Conservation (phyloP, 2,888 invertebrate genomes). For the Thymelicus sylvestris region DNA sequence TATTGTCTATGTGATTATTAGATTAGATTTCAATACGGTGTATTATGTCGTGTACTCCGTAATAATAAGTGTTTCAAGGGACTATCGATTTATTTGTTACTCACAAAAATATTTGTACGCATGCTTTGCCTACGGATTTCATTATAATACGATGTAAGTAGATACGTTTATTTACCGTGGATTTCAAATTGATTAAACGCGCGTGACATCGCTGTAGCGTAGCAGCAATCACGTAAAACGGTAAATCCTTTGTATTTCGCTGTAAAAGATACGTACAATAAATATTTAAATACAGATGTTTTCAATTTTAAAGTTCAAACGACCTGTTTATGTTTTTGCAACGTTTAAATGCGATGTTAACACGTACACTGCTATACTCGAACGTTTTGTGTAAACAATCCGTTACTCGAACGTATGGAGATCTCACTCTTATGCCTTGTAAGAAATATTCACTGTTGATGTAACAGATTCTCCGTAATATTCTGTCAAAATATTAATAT, state of each 20-base stretch:
- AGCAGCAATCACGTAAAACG: neutral
- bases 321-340: conserved; percentile 2
- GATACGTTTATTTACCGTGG: too few relatives aligned
- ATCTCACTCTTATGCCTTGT: neutral
- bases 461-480: conserved; percentile 13
- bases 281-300: too few relatives aligned
- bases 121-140: too few relatives aligned
- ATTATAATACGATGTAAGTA: too few relatives aligned
- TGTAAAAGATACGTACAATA: too few relatives aligned
- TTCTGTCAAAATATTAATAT: neutral
- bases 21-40: too few relatives aligned
- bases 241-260: neutral
- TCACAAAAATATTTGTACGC: too few relatives aligned
- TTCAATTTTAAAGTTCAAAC: neutral
- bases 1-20: too few relatives aligned
- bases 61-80: too few relatives aligned
- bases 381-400: conserved; percentile 13
- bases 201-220: neutral
- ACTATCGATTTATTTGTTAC: too few relatives aligned
- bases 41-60: too few relatives aligned
- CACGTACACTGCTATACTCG: neutral
- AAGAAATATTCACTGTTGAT: conserved; percentile 25
- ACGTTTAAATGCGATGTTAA: neutral
- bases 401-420: conserved; percentile 1
- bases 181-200: too few relatives aligned